A percentile compares a stretch with the other conserved stretches of the same genome.
phyloP scores from a whole-genome alignment of 2,888 invertebrate species.

The Pachydiplax longipennis region DNA sequence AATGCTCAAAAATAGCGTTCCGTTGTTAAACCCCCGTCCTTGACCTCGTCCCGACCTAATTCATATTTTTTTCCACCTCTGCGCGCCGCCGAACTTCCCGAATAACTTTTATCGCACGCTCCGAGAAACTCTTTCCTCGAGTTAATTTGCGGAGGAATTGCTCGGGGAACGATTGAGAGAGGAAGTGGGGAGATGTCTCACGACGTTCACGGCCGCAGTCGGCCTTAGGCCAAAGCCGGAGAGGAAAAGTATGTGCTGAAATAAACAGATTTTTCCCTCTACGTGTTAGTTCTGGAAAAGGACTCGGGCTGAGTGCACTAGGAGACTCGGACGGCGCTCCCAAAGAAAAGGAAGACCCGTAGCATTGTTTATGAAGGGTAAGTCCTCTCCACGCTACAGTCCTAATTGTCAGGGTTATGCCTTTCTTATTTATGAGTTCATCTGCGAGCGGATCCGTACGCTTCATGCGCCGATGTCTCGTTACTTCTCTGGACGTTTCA shows the following conservation, averaged over 20 bases:
- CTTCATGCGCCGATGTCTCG: too few species aligned
- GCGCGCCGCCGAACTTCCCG: background rate
- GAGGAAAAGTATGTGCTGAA: background rate
- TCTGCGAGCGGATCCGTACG: too few species aligned
- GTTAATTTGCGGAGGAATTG: background rate
- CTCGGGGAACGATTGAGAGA: background rate
- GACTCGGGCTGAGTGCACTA: too few species aligned
- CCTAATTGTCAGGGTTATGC: too few species aligned
- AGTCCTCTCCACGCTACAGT: background rate
- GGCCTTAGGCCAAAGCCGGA: background rate
- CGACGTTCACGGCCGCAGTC: background rate
- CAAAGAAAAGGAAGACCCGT: too few species aligned
- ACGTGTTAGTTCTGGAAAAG: background rate
- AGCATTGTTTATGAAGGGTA: background rate
- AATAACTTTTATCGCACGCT: background rate
- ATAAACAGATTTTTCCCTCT: background rate
- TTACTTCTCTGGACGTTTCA: too few species aligned
- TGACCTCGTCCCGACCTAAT: background rate
- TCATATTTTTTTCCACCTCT: background rate
- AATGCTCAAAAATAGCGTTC: background rate
- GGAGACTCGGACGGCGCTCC: too few species aligned
- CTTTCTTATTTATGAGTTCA: too few species aligned
- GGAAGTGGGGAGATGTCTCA: background rate
- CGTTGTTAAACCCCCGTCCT: background rate
- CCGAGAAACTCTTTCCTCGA: background rate